phyloP scores from a whole-genome alignment of 2,888 invertebrate genomes.

The Tipula confusa region DNA sequence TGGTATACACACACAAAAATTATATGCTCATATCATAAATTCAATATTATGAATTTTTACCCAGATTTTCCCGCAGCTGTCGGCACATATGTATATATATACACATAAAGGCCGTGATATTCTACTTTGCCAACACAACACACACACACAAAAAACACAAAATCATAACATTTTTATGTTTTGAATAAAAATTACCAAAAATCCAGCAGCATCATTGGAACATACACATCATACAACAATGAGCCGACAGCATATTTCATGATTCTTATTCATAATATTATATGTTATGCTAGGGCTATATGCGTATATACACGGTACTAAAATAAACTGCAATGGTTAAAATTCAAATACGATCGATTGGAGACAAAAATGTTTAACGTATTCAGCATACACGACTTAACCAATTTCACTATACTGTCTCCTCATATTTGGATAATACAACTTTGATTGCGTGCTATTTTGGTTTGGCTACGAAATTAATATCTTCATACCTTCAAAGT shows the following conservation, averaged over 20 bases:
- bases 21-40: background rate
- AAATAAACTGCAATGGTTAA: background rate
- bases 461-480: too few species aligned
- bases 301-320: background rate
- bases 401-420: too few species aligned
- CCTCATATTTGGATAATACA: too few species aligned
- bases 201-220: background rate
- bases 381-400: too few species aligned
- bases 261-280: background rate
- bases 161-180: slow-evolving; percentile 4
- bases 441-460: too few species aligned
- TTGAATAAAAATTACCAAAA: background rate
- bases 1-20: background rate
- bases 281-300: background rate
- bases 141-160: background rate
- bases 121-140: background rate
- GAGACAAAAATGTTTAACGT: background rate
- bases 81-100: background rate
- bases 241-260: background rate
- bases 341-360: background rate
- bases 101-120: background rate
- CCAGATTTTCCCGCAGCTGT: slow-evolving; percentile 20
- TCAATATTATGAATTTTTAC: slow-evolving; percentile 15
- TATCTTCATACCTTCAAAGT: too few species aligned
- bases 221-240: background rate